Conservation (phyloP, 2,888 invertebrate genomes). For the Oscheius myriophilus region DNA sequence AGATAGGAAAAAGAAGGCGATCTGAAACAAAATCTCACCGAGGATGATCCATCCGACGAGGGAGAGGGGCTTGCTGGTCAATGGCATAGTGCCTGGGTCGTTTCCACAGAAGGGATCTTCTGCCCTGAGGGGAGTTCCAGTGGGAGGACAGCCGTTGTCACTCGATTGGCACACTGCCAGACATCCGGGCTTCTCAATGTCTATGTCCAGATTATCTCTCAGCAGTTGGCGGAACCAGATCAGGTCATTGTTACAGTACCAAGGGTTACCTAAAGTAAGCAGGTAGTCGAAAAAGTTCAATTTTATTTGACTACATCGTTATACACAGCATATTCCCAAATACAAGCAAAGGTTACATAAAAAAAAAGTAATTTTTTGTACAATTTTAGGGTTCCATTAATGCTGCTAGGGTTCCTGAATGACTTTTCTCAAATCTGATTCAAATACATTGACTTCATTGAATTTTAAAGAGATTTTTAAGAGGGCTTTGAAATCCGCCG, state of each 20-base stretch:
- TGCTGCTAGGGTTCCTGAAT: no score
- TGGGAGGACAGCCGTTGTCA: constrained; percentile 65
- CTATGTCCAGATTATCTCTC: constrained; percentile 67
- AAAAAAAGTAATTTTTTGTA: no score
- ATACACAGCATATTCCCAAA: no score
- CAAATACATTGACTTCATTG: no score
- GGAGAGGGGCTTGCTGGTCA: constrained; percentile 61
- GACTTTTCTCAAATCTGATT: no score
- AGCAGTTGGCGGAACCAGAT: constrained; percentile 70
- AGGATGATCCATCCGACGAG: constrained; percentile 70
- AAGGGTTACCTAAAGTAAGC: constrained; percentile 65
- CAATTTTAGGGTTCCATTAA: no score
- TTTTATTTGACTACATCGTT: no score
- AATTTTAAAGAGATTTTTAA: no score
- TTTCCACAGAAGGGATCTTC: constrained; percentile 58
- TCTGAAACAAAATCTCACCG: constrained; percentile 54
- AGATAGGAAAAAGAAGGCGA: background rate
- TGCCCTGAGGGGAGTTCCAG: constrained; percentile 63
- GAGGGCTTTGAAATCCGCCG: no score
- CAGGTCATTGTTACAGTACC: constrained; percentile 68
- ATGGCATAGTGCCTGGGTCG: constrained; percentile 59
- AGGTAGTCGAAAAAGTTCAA: background rate
- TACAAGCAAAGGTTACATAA: no score
- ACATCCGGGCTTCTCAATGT: constrained; percentile 66
- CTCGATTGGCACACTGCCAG: constrained; percentile 61